These are phyloP conservation scores for Ennomos fuscantarius DNA, from an alignment of 2,888 invertebrate genomes.

Conservation along the genomic window DNA sequence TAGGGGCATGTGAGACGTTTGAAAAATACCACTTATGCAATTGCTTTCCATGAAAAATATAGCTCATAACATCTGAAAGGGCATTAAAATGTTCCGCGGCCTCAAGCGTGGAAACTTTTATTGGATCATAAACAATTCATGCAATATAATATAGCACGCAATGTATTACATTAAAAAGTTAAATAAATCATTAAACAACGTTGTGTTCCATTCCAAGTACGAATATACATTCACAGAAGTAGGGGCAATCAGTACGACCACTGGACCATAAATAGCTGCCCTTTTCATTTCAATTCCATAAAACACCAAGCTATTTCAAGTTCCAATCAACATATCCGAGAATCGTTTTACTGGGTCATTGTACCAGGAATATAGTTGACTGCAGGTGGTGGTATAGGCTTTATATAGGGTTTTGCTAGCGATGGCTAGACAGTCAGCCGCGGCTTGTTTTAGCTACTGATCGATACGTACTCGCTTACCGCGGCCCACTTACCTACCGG, in stretches of 20 bases:
- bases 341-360: constrained; percentile 74
- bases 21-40: constrained; percentile 23
- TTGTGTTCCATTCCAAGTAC: constrained; percentile 10
- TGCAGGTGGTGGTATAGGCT: constrained; percentile 62
- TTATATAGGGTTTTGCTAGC: constrained; percentile 62
- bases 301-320: constrained; percentile 60
- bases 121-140: constrained; percentile 41
- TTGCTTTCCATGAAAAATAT: constrained; percentile 33
- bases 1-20: constrained; percentile 3
- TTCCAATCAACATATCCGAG: constrained; percentile 66
- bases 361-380: constrained; percentile 63
- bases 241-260: constrained; percentile 33
- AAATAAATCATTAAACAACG: constrained; percentile 28
- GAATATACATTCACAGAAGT: constrained; percentile 23
- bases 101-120: constrained; percentile 42
- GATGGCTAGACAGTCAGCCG: constrained; percentile 68
- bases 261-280: constrained; percentile 38
- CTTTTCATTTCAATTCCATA: constrained; percentile 59
- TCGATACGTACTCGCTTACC: constrained; percentile 61
- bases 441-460: constrained; percentile 77
- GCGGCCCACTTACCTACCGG: constrained; percentile 57
- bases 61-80: constrained; percentile 34
- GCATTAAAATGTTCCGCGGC: constrained; percentile 36
- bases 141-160: constrained; percentile 37
- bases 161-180: constrained; percentile 36